These are phyloP conservation scores for Meteorus colon DNA, from an alignment of 2,888 invertebrate species.

Conservation along the genomic window DNA sequence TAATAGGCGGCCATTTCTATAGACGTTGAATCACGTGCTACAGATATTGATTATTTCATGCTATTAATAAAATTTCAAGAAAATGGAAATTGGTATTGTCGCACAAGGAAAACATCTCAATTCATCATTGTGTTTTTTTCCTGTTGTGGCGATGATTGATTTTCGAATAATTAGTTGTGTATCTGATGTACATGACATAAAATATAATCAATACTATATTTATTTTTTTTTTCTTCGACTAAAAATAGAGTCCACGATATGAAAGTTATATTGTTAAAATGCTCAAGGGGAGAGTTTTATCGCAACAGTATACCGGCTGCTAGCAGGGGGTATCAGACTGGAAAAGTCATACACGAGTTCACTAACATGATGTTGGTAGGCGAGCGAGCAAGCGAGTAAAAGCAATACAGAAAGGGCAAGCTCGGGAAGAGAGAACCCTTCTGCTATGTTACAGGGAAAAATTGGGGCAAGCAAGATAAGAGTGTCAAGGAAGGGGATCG, in stretches of 20 bases:
- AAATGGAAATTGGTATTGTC: conserved; percentile 4
- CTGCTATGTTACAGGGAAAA: conserved; percentile 45
- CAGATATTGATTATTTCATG: too few species aligned
- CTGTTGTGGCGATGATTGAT: not conserved
- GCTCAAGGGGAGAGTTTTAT: conserved; percentile 14
- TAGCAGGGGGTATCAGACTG: conserved; percentile 20
- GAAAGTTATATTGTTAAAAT: conserved; percentile 8
- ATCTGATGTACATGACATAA: conserved; percentile 5
- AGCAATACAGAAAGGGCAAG: conserved; percentile 19
- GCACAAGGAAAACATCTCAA: conserved; percentile 20
- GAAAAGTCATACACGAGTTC: conserved; percentile 26
- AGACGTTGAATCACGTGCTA: not conserved
- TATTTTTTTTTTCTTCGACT: not conserved
- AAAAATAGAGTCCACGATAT: not conserved
- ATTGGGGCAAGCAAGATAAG: conserved; percentile 61
- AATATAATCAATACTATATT: not conserved
- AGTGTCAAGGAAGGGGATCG: conserved; percentile 53
- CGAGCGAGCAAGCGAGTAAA: not conserved
- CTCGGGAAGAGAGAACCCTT: conserved; percentile 25
- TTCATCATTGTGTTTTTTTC: not conserved
- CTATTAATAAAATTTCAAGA: not conserved
- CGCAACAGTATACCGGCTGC: not conserved
- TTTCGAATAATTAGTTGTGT: not conserved
- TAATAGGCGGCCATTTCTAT: not conserved
- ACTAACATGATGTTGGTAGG: conserved; percentile 4